Evolutionary conservation across 1,140 invertebrate species (phyloP).

Genomic region (Macrotrachela quadricornifera): DNA sequence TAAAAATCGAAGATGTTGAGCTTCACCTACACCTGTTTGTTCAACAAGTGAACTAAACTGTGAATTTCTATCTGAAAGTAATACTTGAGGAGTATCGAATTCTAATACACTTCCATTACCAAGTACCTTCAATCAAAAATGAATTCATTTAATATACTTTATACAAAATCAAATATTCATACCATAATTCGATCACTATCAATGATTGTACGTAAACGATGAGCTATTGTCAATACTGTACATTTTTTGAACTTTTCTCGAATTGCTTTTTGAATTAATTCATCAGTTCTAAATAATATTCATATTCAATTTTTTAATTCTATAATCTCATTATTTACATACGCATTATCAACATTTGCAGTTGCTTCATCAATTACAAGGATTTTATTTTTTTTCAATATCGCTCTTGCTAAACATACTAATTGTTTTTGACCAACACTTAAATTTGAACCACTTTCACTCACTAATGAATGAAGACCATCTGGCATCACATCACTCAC

Average conservation of each 20-base stretch:
- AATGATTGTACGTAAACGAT: conserved; percentile 77
- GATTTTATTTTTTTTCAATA: conserved; percentile 67
- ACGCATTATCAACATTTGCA: conserved; percentile 33
- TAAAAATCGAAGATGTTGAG: too few relatives aligned
- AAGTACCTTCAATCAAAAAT: too few relatives aligned
- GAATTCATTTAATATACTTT: too few relatives aligned
- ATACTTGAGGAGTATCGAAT: too few relatives aligned
- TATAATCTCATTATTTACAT: too few relatives aligned
- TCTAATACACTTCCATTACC: too few relatives aligned
- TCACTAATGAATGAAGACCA: conserved; percentile 1
- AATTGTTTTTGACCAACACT: conserved; percentile 68
- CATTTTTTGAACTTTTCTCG: conserved; percentile 61
- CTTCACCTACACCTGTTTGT: too few relatives aligned
- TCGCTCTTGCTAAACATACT: conserved; percentile 58
- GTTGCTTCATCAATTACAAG: conserved; percentile 85
- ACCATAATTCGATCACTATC: conserved; percentile 29
- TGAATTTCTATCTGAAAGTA: too few relatives aligned
- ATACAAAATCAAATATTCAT: too few relatives aligned
- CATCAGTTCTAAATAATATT: conserved; percentile 36
- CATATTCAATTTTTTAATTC: too few relatives aligned
- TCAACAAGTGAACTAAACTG: too few relatives aligned
- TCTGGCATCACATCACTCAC: not conserved
- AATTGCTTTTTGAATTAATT: conserved; percentile 72
- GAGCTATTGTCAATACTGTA: conserved; percentile 78
- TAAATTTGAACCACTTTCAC: conserved; percentile 25